Evolutionary conservation across 2,113 vertebrate species (phyloP), one percentile per base, ranked within the genome.

Genomic region (Chionis minor): DNA sequence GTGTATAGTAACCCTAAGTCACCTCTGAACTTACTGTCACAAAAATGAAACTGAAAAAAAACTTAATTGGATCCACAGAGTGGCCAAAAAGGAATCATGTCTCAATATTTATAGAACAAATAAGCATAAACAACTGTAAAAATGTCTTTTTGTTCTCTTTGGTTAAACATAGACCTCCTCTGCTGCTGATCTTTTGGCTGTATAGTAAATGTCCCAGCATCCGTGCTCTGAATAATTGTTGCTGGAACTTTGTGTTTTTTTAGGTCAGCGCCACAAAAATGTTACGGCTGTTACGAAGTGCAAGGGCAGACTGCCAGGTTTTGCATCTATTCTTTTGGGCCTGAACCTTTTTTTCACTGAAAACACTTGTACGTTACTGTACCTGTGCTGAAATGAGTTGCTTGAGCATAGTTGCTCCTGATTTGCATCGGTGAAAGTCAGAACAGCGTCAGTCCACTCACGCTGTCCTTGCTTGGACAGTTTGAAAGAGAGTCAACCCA

Each of bases 31-130:
- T 81, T 78, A 33, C 0, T 80, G 59, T 35, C 10, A 4, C 42
- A 82, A 89, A 95, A 80, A 86, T 26, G 78, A 94, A 95, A 73
- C 55, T 33, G 66, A 82, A 94, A 97, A 49, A 62, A 94, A 84
- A 82, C 85, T 90, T 24, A 90, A 80, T 56, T 72, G 35, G 70
- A 71, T 81, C 45, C 4, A 0, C 21, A 42, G 51, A 24, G 35
- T 74, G 59, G 38, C 23, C 74, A 49, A 61, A 78, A 92, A 91
- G 23, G 45, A 94, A 93, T 83, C 7, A 4, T 83, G 8, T 66
- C 55, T 78, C 63, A 47, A 62, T 73, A 96, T 83, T 96, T 91
- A 81, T 67, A 67, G 78, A 85, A 58, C 32, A 94, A 82, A 70
- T 62, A 87, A 92, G 95, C 40, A 87, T 45, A 70, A 95, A 86